phyloP scores from a whole-genome alignment of 2,888 invertebrate species.

The Glomeris marginata region DNA sequence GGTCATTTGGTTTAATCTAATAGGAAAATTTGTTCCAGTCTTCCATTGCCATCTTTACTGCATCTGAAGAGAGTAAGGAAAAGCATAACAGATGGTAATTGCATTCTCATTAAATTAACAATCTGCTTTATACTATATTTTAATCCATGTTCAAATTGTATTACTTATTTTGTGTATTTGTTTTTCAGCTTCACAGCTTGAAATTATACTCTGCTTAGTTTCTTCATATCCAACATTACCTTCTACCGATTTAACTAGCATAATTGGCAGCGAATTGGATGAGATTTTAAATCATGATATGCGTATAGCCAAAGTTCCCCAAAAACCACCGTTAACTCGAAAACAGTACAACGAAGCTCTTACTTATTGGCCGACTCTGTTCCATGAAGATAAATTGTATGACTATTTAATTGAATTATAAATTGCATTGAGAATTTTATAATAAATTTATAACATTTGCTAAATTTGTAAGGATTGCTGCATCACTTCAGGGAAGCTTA shows the following conservation, averaged over 20 bases:
- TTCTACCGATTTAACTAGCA: no score
- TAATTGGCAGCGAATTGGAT: neutral
- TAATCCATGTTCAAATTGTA: no score
- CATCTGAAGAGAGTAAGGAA: no score
- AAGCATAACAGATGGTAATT: no score
- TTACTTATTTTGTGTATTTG: neutral
- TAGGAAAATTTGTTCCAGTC: no score
- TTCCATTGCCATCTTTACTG: no score
- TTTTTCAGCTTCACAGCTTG: neutral
- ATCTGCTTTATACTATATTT: no score
- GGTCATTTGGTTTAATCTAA: no score
- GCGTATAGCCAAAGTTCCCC: conserved; percentile 37
- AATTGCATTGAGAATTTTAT: neutral
- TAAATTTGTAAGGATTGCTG: conserved; percentile 15
- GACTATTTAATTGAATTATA: conserved; percentile 1
- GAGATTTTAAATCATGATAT: neutral
- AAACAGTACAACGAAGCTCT: conserved; percentile 46
- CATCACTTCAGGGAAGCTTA: conserved; percentile 38
- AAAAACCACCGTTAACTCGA: conserved; percentile 44
- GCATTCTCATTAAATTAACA: no score
- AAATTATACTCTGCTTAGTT: neutral
- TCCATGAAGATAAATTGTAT: conserved; percentile 53
- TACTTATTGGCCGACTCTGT: conserved; percentile 64
- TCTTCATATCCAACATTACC: no score
- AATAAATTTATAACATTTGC: neutral